Evolutionary conservation across 1,140 invertebrate genomes (phyloP), one percentile per base, ranked within the genome.

Genomic region (Euura lappo): DNA sequence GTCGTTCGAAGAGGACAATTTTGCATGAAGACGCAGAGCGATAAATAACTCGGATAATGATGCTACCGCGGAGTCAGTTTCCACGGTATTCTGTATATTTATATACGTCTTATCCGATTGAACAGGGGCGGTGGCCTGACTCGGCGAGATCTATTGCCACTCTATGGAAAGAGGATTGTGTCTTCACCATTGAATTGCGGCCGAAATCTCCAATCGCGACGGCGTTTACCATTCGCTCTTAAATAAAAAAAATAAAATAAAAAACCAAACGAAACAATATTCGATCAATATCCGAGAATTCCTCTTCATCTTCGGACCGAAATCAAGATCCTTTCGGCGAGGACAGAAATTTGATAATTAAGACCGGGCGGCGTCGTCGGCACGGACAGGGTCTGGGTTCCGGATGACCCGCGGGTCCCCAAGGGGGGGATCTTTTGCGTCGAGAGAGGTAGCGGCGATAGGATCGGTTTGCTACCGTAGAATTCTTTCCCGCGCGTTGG

Each of bases 141-240:
- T 60, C 51, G 51, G 51, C 51, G 51, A 60, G 51, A 79, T 76
- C 74, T 74, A 75, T 73, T 70, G 44, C 66, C 66, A 42, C 44
- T 68, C 13, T 68, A 68, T 28, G 60, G 8, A 13, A 10, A 42
- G n/a, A 13, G 51, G 73, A 76, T 76, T 77, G 75, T 46, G 65
- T 77, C 74, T 73, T 77, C 65, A 73, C 68, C 74, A 51, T 77
- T 60, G 75, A 77, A 75, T 75, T 46, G 71, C 68, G 28, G 66
- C 65, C 51, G 13, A 60, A 60, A 60, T 3, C 3, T n/a, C 51
- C 51, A 5, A 60, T 60, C 51, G 51, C 51, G 51, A 60, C 51
- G 28, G 28, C 0, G 28, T 28, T 28, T 28, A 28, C 28, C 28
- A 28, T 28, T 28, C 28, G 28, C 28, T 28, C 28, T 28, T 0